Base-by-base conservation (phyloP, 2,797 vertebrate species). In the Catamblyrhynchus diadema region DNA sequence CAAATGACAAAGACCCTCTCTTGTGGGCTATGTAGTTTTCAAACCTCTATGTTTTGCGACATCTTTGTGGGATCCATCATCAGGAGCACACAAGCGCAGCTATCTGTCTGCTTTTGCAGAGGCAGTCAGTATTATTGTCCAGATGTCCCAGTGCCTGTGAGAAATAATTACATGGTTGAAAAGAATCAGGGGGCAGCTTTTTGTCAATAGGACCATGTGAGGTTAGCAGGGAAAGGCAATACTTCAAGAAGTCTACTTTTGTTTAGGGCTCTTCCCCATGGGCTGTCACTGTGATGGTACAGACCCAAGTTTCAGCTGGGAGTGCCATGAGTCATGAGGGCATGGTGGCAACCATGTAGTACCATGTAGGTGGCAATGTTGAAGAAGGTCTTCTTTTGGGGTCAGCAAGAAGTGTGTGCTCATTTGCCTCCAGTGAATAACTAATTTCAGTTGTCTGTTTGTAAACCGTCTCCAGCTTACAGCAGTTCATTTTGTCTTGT, bases 21-120 rank as follows among this genome's bases (percentile, higher is more conserved):
- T 37, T 57, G 60, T 70, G 66, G 77, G 20, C 64, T 57, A 5
- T 41, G 57, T 35, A 51, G 47, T 78, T 94, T 92, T 81, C 70
- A 88, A 32, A 50, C n/a, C 48, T 59, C 41, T 60, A 2, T 50
- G 18, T 78, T 91, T 91, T 91, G 62, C 37, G 56, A 16, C 42
- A 45, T 86, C 54, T 91, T 87, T 88, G 50, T 70, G 66, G 80
- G 32, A 79, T 78, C 62, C 66, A 25, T 88, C 86, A 85, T 61
- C 0, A 0, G 47, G 9, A 78, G 10, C n/a, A 33, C 3, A 7
- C 10, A 32, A 16, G 30, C 24, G 23, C 30, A 86, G 56, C 59
- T 91, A 62, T 56, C 75, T 70, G 39, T 65, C 50, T 93, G 69
- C 45, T 70, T 91, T 73, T 72, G 47, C 51, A 75, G 73, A 91